A percentile compares a stretch with the other conserved stretches of the same genome.
phyloP scores from a whole-genome alignment of 2,113 vertebrate genomes.

The Siniperca knerii region DNA sequence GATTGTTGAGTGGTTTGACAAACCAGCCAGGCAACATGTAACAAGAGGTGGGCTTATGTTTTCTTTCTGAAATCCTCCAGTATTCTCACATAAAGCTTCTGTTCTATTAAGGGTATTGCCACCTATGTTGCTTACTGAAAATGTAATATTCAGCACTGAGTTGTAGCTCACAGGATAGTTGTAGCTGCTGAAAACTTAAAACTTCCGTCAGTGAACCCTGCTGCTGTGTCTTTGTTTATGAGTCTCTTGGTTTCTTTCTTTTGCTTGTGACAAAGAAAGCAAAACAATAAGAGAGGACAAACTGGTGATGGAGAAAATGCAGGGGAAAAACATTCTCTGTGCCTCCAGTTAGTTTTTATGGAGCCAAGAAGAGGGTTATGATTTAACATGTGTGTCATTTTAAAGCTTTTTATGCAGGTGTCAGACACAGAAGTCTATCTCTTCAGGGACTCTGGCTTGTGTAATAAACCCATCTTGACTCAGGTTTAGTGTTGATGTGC shows the following conservation, averaged over 20 bases:
- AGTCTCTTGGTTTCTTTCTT: background rate
- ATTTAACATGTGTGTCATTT: background rate
- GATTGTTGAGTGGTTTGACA: background rate
- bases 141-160: background rate
- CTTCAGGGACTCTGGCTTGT: background rate
- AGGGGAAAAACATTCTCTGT: background rate
- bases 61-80: background rate
- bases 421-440: background rate
- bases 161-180: background rate
- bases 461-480: background rate
- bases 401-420: background rate
- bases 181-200: background rate
- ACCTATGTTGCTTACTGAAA: background rate
- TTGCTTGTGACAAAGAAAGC: background rate
- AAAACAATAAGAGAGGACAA: background rate
- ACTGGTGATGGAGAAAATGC: background rate
- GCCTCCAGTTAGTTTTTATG: background rate
- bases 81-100: background rate
- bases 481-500: background rate
- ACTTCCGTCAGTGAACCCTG: background rate
- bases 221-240: background rate
- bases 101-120: background rate
- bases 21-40: background rate
- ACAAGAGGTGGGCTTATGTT: background rate
- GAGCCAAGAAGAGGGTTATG: background rate